These are phyloP conservation scores for Aporrectodea caliginosa DNA, from an alignment of 1,140 invertebrate species.

Conservation along the genomic window DNA sequence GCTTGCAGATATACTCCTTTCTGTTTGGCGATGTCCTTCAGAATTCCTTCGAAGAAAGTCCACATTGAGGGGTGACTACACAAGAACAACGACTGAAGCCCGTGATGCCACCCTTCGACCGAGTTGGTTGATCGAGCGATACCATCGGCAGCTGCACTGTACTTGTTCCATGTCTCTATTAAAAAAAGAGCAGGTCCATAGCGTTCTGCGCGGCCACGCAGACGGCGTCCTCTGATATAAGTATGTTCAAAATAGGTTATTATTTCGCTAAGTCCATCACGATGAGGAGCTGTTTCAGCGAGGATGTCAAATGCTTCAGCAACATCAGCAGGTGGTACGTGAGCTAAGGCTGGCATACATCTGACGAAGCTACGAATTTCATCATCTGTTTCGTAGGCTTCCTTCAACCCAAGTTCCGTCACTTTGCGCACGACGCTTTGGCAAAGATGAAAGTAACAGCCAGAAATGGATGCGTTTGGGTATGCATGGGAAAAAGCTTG, in stretches of 20 bases:
- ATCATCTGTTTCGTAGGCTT: constrained; percentile 9
- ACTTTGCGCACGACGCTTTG: constrained; percentile 25
- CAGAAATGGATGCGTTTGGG: background rate
- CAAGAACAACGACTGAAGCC: constrained; percentile 1
- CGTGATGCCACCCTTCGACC: constrained; percentile 16
- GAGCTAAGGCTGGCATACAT: constrained; percentile 6
- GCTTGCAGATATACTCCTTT: background rate
- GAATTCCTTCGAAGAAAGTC: constrained; percentile 10
- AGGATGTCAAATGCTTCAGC: constrained; percentile 11
- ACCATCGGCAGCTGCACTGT: background rate
- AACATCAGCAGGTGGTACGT: constrained; percentile 1
- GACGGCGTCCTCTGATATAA: constrained; percentile 2
- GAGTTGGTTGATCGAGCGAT: constrained; percentile 9
- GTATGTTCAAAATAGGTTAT: constrained; percentile 20
- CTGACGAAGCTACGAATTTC: constrained; percentile 11
- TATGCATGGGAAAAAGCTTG: constrained; percentile 12
- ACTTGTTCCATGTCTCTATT: constrained; percentile 9
- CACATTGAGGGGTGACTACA: constrained; percentile 18
- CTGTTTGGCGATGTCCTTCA: constrained; percentile 1
- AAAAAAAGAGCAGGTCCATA: constrained; percentile 13
- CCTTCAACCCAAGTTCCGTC: constrained; percentile 22
- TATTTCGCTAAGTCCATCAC: background rate
- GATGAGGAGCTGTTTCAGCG: background rate
- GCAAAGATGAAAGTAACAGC: constrained; percentile 27
- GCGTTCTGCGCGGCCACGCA: background rate